Base-by-base conservation (phyloP, 2,888 invertebrate species). In the Amphipyra berbera region DNA sequence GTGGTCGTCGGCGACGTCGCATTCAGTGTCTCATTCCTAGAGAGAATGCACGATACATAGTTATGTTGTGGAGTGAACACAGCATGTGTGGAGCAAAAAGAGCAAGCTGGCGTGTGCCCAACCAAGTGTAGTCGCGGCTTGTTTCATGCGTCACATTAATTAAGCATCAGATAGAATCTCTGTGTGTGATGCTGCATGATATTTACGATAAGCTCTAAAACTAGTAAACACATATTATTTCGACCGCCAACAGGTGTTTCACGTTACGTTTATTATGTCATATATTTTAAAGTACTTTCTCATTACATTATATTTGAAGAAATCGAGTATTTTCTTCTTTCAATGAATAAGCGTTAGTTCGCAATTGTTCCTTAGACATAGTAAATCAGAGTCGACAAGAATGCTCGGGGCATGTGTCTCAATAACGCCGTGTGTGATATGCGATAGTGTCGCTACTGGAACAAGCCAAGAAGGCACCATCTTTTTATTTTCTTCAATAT, bases 81-180 rank as follows among this genome's bases (percentile, higher is more conserved):
- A 82, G 81, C 81, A 79, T 75, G 83, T 79, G 79, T 81, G 78
- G 89, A 93, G 82, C 90, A 94, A 94, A 93, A 92, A 90, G 89
- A 86, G 78, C 78, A 83, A 73, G 76, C 88, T 94, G 93, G 94
- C 94, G 85, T 78, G 73, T 82, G 83, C 93, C 94, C 94, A 94
- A 91, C 88, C 86, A 85, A 89, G 88, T 90, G 89, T 89, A 90
- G 84, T 84, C 80, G 84, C 85, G 86, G 88, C 88, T 90, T 88
- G 90, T 91, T 90, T 88, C 86, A 86, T 89, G 88, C 88, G 88
- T 92, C 92, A 89, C 91, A 91, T 93, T 92, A 93, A 92, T 92
- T 91, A 92, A 88, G 86, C 79, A 91, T 90, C 88, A 89, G 90
- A 92, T 92, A 88, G 71, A 87, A 93, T 91, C 90, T 86, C 60